phyloP scores from a whole-genome alignment of 30 jellyfish, hydroid and myxozoan genomes.

The Chironex yamaguchii region DNA sequence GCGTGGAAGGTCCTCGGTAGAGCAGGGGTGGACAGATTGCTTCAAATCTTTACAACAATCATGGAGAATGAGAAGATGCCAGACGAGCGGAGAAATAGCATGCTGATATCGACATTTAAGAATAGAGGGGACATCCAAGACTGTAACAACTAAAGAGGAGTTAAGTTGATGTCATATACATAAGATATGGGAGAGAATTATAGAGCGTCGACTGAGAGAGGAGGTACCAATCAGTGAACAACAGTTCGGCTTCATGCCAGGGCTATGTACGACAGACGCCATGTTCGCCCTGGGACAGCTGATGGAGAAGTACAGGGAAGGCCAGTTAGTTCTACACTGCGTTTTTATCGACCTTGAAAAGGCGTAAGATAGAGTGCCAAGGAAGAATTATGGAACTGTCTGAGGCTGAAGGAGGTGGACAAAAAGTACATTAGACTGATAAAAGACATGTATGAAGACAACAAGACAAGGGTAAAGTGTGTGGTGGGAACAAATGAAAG shows the following conservation, averaged over 20 bases:
- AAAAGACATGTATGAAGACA: conserved; percentile 16
- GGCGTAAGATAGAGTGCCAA: conserved; percentile 17
- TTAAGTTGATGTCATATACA: conserved; percentile 27
- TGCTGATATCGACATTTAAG: background rate
- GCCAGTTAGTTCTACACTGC: conserved; percentile 4
- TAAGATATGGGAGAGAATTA: conserved; percentile 4
- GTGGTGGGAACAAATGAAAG: conserved; percentile 14
- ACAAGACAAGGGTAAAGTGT: conserved; percentile 22
- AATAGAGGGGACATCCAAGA: conserved; percentile 42
- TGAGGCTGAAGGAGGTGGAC: background rate
- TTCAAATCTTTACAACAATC: background rate
- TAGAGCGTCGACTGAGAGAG: conserved; percentile 17
- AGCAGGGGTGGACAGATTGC: conserved; percentile 19
- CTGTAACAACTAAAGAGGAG: conserved; percentile 44
- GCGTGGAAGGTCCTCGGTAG: conserved; percentile 14
- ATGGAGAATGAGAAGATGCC: conserved; percentile 13
- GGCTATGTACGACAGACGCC: conserved; percentile 3
- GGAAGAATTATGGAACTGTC: conserved; percentile 2
- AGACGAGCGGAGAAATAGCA: conserved; percentile 28
- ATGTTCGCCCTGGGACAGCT: conserved; percentile 6
- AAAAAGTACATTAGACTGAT: conserved; percentile 6
- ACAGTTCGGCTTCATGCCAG: conserved; percentile 14
- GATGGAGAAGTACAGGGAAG: background rate
- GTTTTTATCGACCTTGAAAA: conserved; percentile 16
- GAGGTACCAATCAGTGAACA: background rate